Evolutionary conservation across 2,888 invertebrate genomes (phyloP).

Genomic region (Apocheima hispidaria): DNA sequence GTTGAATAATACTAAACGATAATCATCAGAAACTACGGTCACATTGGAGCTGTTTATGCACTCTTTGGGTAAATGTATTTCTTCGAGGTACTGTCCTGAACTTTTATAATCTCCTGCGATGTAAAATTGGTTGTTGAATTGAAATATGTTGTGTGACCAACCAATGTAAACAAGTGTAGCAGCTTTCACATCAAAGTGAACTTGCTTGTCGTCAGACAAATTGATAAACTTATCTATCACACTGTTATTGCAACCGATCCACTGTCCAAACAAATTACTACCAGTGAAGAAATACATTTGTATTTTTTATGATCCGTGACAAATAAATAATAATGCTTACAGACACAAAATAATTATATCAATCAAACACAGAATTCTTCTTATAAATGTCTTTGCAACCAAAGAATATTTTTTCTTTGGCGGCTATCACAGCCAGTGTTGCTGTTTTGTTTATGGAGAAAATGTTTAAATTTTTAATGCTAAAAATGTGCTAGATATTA

Average conservation of each 20-base stretch:
- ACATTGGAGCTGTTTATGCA: slow-evolving; percentile 45
- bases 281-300: slow-evolving; percentile 66
- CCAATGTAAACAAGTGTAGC: slow-evolving; percentile 58
- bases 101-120: slow-evolving; percentile 68
- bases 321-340: no score
- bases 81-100: slow-evolving; percentile 52
- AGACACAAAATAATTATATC: no score
- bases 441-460: no score
- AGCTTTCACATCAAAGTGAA: slow-evolving; percentile 40
- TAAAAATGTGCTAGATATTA: no score
- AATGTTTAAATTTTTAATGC: no score
- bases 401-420: no score
- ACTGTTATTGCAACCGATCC: slow-evolving; percentile 56
- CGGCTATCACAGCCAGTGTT: no score
- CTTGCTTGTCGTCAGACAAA: slow-evolving; percentile 38
- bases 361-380: no score
- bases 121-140: slow-evolving; percentile 56
- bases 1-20: slow-evolving; percentile 59
- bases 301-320: no score
- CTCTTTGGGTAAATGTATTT: slow-evolving; percentile 60
- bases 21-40: slow-evolving; percentile 68
- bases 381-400: no score
- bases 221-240: slow-evolving; percentile 57
- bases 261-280: slow-evolving; percentile 77
- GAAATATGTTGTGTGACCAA: slow-evolving; percentile 78